Evolutionary conservation across 2,113 vertebrate genomes (phyloP), one percentile per base, ranked within the genome.

Genomic region (Glaucomys volans): DNA sequence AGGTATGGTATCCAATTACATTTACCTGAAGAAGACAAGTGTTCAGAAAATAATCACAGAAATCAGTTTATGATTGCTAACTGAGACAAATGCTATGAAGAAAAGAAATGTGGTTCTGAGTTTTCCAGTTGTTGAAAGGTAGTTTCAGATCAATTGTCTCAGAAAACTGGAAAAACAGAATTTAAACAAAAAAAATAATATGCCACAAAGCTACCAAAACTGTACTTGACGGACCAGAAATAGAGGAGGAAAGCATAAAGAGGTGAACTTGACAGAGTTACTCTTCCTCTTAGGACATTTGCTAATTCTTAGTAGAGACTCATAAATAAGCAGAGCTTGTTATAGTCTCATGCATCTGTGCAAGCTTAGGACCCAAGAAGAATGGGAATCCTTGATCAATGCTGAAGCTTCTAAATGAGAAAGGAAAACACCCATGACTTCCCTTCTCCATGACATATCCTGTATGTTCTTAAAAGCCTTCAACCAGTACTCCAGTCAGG

Each of bases 31-130:
- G 35, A 75, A 89, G 28, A 71, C 2, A 90, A 28, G 47, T 47
- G 44, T 76, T 89, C 84, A 80, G n/a, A 32, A 88, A 91, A 66
- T 67, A 76, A 86, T 64, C n/a, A 44, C 28, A 71, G 37, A 94
- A 85, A 86, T 71, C 66, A 47, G 30, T 71, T 85, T 89, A 82
- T 11, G 54, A 22, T 37, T 92, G 17, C 12, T 81, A 89, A 87
- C 18, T 37, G 8, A 95, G 17, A 82, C 13, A 86, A 42, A 17
- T 0, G 13, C 54, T 69, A 37, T 50, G 37, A 90, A 92, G 30
- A 44, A 85, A 85, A 83, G 37, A 30, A 47, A 52, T 50, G 64
- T 9, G 8, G 32, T 44, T 64, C 59, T 42, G 59, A 71, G 16
- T 69, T 87, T 94, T 30, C 18, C 64, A 84, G 95, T 87, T n/a